phyloP scores from a whole-genome alignment of 1,140 invertebrate genomes.

The Caenorhabditis elegans region DNA sequence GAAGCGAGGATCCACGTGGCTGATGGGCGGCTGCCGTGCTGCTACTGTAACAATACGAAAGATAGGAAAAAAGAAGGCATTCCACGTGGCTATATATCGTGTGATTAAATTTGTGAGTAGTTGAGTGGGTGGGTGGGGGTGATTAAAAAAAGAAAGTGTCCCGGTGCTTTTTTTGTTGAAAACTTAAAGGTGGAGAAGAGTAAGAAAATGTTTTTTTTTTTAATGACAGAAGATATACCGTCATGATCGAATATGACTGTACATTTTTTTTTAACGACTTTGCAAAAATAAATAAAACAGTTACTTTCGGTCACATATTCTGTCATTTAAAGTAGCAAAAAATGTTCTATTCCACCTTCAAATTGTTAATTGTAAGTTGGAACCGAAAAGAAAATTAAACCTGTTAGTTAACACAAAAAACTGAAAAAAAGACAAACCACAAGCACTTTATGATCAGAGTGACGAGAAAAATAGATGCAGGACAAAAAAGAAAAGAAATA shows the following conservation, averaged over 20 bases:
- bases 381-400: too few relatives aligned
- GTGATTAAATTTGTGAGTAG: neutral
- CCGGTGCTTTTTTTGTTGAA: too few relatives aligned
- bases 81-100: neutral
- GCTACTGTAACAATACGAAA: slow-evolving; percentile 39
- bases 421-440: neutral
- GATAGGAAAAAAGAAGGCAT: neutral
- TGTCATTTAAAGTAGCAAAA: too few relatives aligned
- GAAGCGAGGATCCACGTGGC: slow-evolving; percentile 7
- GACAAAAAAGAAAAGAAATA: neutral
- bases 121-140: neutral
- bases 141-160: neutral
- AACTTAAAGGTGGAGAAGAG: too few relatives aligned
- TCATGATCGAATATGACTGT: too few relatives aligned
- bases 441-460: neutral
- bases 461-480: neutral
- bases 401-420: neutral
- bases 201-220: too few relatives aligned
- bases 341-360: too few relatives aligned
- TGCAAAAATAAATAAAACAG: too few relatives aligned
- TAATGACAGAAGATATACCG: too few relatives aligned
- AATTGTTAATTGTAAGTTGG: too few relatives aligned
- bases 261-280: too few relatives aligned
- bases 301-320: too few relatives aligned
- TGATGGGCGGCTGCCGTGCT: slow-evolving; percentile 35